phyloP scores from a whole-genome alignment of 2,797 vertebrate species.

The Parambassis ranga region DNA sequence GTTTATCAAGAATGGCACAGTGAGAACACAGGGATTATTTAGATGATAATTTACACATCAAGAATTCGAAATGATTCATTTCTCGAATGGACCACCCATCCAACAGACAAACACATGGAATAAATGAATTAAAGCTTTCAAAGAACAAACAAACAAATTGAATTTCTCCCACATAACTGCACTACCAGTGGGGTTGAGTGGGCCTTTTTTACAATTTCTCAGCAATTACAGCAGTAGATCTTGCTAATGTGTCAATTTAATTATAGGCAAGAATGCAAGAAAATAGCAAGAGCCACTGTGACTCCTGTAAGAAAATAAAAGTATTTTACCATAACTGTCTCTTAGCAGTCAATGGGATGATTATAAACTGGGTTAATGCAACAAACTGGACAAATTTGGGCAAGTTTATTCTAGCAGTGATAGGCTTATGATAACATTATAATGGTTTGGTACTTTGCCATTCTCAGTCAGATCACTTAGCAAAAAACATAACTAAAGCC shows the following conservation, averaged over 20 bases:
- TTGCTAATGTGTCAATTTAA: conserved; percentile 25
- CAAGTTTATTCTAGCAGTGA: no score
- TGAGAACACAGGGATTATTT: conserved; percentile 7
- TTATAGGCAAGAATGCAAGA: conserved; percentile 2
- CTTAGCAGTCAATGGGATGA: no score
- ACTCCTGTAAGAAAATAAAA: no score
- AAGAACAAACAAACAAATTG: neutral
- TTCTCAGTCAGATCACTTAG: no score
- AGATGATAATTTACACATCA: conserved; percentile 28
- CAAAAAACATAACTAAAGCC: no score
- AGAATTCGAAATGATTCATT: conserved; percentile 12
- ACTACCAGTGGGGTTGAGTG: conserved; percentile 7
- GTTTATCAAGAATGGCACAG: neutral
- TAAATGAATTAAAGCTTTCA: conserved; percentile 5
- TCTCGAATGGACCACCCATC: neutral
- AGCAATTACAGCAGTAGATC: conserved; percentile 16
- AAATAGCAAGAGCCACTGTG: neutral
- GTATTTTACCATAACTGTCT: no score
- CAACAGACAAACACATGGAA: neutral
- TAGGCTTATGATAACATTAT: no score
- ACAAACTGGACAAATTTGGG: no score
- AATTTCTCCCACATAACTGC: conserved; percentile 13
- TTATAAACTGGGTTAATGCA: no score
- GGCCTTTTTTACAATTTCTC: conserved; percentile 23
- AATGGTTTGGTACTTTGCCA: no score